Evolutionary conservation across 2,113 vertebrate species (phyloP).

Genomic region (Beaufortia kweichowensis): DNA sequence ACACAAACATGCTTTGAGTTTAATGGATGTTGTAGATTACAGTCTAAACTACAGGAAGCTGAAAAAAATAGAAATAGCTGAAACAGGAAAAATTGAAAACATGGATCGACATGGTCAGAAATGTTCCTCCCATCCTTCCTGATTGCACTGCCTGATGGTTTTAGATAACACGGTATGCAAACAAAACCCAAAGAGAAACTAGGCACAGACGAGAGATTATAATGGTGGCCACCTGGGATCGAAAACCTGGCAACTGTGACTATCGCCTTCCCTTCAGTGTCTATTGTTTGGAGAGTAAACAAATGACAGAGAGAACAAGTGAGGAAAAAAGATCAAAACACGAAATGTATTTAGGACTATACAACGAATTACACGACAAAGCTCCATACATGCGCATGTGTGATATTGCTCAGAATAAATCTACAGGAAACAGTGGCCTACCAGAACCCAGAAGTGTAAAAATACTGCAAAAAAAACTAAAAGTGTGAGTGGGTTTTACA

Average conservation of each 20-base stretch:
- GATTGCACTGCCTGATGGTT: background rate
- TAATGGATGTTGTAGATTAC: background rate
- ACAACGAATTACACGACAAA: no score
- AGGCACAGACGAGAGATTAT: background rate
- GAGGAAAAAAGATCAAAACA: no score
- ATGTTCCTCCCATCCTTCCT: no score
- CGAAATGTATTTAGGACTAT: no score
- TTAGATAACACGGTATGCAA: background rate
- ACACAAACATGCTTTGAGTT: background rate
- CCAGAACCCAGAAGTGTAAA: conserved; percentile 24
- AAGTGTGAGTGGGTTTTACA: no score
- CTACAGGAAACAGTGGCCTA: conserved; percentile 27
- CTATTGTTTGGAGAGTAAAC: background rate
- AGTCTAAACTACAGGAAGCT: background rate
- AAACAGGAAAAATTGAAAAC: no score
- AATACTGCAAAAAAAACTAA: background rate
- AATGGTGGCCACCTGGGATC: background rate
- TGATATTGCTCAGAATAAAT: background rate
- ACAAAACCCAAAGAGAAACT: background rate
- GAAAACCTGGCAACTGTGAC: background rate
- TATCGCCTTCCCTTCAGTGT: no score
- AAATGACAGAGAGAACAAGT: background rate
- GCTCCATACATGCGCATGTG: no score
- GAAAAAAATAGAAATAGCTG: background rate
- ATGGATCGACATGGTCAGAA: no score